A percentile compares a stretch with the other conserved stretches of the same genome.
Conservation (phyloP, 2,113 vertebrate genomes). For the Diadophis punctatus region DNA sequence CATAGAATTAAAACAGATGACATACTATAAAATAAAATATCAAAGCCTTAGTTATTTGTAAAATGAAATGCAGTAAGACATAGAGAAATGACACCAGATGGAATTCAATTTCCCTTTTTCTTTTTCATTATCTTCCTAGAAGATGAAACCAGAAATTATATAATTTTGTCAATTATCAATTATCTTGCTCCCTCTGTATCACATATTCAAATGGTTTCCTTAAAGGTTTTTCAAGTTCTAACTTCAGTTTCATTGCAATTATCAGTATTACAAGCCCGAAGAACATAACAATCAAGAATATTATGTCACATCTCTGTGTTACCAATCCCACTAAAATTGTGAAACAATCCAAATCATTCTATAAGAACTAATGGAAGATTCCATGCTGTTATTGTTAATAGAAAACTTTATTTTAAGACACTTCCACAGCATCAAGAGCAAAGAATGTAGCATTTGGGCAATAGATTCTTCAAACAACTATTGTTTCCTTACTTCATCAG, state of each 20-base stretch:
- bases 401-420: neutral
- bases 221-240: neutral
- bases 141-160: neutral
- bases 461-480: neutral
- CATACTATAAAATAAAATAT: neutral
- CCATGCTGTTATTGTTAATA: neutral
- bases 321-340: neutral
- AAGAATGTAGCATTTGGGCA: rapidly evolving
- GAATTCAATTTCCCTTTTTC: neutral
- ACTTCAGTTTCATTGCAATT: no score
- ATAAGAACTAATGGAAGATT: neutral
- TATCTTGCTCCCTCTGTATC: neutral
- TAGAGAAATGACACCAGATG: neutral
- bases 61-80: neutral
- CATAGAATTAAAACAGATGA: neutral
- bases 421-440: neutral
- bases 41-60: neutral
- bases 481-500: slow-evolving; percentile 53
- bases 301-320: neutral
- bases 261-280: neutral
- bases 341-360: neutral
- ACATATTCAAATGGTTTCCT: neutral
- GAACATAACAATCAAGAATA: neutral
- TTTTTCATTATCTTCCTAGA: neutral
- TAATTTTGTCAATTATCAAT: neutral